phyloP scores from a whole-genome alignment of 2,797 vertebrate genomes.

The Labeo calbasu region DNA sequence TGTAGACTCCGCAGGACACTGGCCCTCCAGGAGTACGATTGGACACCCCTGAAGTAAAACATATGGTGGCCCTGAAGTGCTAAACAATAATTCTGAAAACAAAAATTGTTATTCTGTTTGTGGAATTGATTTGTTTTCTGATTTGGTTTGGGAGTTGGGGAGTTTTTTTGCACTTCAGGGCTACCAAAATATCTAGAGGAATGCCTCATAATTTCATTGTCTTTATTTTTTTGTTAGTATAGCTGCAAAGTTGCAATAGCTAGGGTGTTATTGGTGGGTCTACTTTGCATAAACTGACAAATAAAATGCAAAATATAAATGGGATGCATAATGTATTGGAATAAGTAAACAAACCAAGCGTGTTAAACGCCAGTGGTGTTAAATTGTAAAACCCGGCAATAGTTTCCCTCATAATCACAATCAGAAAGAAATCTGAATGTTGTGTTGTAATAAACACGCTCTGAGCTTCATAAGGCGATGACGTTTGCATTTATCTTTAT shows the following conservation, averaged over 20 bases:
- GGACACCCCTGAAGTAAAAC: not conserved
- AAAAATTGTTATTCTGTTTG: not conserved
- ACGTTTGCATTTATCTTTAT: conserved; percentile 1
- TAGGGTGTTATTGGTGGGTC: not conserved
- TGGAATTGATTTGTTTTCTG: not conserved
- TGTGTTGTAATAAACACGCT: not conserved
- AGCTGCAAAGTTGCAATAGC: not conserved
- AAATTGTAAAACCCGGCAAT: not conserved
- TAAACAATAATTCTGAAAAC: not conserved
- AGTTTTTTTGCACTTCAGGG: not conserved
- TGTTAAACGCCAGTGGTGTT: not conserved
- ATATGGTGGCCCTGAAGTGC: not conserved
- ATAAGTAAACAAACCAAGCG: not conserved
- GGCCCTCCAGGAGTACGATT: not conserved
- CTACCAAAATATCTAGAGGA: not conserved
- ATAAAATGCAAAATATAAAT: conserved; percentile 14
- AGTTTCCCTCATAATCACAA: not conserved
- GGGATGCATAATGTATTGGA: conserved; percentile 27
- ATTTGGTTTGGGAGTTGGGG: not conserved
- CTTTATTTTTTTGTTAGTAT: conserved; percentile 2
- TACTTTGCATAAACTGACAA: conserved; percentile 6
- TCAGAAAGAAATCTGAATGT: not conserved
- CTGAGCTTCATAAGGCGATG: not conserved
- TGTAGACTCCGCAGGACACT: not conserved
- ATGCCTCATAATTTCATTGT: not conserved